Conservation (phyloP, 2,113 vertebrate genomes). For the Tenrec ecaudatus region DNA sequence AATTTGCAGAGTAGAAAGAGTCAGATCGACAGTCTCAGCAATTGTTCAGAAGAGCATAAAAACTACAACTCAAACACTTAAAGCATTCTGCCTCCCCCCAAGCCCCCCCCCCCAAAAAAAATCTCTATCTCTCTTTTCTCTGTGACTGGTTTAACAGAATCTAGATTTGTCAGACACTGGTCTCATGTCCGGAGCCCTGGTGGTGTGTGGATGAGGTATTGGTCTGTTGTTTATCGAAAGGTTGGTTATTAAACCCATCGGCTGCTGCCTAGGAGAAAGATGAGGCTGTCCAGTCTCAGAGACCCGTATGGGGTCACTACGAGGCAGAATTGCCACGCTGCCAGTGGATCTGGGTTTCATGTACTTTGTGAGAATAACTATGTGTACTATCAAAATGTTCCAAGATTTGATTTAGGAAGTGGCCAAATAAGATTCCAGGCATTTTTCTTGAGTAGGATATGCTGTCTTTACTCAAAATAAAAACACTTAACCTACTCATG, state of each 20-base stretch:
- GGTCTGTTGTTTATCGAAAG: no score
- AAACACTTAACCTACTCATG: constrained; percentile 28
- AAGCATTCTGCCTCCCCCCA: constrained; percentile 46
- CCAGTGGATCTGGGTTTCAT: neutral
- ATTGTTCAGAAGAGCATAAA: constrained; percentile 35
- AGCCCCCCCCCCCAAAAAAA: no score
- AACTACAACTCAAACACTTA: constrained; percentile 21
- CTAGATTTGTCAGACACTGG: constrained; percentile 42
- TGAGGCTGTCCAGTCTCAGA: no score
- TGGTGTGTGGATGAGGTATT: no score
- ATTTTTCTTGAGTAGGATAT: constrained; percentile 17
- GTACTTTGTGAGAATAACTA: constrained; percentile 27
- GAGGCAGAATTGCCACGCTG: no score
- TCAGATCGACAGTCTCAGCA: constrained; percentile 47
- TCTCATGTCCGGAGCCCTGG: neutral
- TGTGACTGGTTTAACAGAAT: constrained; percentile 48
- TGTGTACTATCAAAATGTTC: neutral
- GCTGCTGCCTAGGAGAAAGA: no score
- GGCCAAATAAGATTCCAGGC: constrained; percentile 14
- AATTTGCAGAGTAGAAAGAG: constrained; percentile 45
- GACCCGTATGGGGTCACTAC: no score
- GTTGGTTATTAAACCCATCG: no score
- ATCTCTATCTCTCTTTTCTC: constrained; percentile 39
- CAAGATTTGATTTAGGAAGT: constrained; percentile 19
- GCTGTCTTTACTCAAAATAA: constrained; percentile 58